Evolutionary conservation across 2,888 invertebrate genomes (phyloP), one percentile per base, ranked within the genome.

Genomic region (Platerodrilus igneus): DNA sequence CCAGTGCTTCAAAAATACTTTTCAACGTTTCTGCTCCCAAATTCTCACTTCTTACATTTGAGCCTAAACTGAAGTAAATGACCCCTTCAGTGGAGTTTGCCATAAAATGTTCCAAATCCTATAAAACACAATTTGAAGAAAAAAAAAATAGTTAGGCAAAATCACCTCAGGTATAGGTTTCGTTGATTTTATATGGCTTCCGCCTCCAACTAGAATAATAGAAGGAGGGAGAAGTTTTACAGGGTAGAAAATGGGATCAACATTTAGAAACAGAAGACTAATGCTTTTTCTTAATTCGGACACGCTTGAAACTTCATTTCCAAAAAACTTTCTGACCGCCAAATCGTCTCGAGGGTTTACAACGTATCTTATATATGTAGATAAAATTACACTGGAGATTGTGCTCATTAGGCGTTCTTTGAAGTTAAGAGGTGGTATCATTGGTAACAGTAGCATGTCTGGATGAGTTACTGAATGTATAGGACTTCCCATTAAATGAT

Each of bases 61-160:
- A 60, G 1, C 73, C 73, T 34, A 73, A 53, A 48, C 69, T 67
- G 47, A 69, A 68, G 47, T 66, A 66, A 4, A 71, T 58, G 1
- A 62, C 65, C 8, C 69, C 70, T 16, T 66, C 52, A 19, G 47
- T 51, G 3, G 64, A 55, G 7, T 55, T 48, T 36, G 69, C 65
- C 48, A 70, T 28, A 41, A 58, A 61, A 9, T 46, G 31, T 49
- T 64, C 48, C 13, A 69, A 42, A 36, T 68, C 63, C 68, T 69
- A 39, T 14, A 42, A 42, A 18, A 18, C 3, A 9, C 4, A 14
- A 9, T 10, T 5, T 16, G 19, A 19, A 10, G 17, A 13, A 17
- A 17, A 16, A 17, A 14, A 26, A 15, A 21, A 11, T 6, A 26
- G 11, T 11, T n/a, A n/a, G n/a, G n/a, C n/a, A n/a, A 11, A 10